Percentiles rank a stretch among this genome's conserved stretches.
phyloP scores from a whole-genome alignment of 1,140 invertebrate species.

The Arctopsyche grandis region DNA sequence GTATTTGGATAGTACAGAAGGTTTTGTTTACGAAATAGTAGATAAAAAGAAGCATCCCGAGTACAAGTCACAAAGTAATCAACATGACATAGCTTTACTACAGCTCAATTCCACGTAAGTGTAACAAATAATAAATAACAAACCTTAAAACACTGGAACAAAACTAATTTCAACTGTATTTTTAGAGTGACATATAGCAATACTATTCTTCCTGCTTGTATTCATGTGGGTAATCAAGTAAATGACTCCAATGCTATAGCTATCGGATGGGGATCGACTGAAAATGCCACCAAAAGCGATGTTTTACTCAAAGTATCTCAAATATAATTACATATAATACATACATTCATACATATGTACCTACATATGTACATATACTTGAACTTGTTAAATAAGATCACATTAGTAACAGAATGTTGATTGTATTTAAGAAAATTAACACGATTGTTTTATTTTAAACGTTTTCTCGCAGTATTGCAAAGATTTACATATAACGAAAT shows the following conservation, averaged over 20 bases:
- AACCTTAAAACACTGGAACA: neutral
- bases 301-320: neutral
- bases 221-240: neutral
- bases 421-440: too few relatives aligned
- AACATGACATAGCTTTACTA: slow-evolving; percentile 55
- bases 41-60: slow-evolving; percentile 39
- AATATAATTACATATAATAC: neutral
- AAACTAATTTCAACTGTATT: neutral
- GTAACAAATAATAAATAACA: neutral
- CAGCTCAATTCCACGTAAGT: slow-evolving; percentile 40
- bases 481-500: too few relatives aligned
- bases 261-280: neutral
- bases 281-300: slow-evolving; percentile 13
- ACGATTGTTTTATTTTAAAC: too few relatives aligned
- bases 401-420: too few relatives aligned
- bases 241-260: neutral
- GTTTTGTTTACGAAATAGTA: neutral
- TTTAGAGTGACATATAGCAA: neutral
- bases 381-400: too few relatives aligned
- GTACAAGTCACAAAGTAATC: slow-evolving; percentile 32
- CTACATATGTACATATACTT: too few relatives aligned
- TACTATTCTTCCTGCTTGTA: slow-evolving; percentile 8
- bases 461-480: too few relatives aligned
- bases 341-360: too few relatives aligned
- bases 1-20: neutral